Evolutionary conservation across 2,888 invertebrate genomes (phyloP), one percentile per base, ranked within the genome.

Genomic region (Acleris laterana): DNA sequence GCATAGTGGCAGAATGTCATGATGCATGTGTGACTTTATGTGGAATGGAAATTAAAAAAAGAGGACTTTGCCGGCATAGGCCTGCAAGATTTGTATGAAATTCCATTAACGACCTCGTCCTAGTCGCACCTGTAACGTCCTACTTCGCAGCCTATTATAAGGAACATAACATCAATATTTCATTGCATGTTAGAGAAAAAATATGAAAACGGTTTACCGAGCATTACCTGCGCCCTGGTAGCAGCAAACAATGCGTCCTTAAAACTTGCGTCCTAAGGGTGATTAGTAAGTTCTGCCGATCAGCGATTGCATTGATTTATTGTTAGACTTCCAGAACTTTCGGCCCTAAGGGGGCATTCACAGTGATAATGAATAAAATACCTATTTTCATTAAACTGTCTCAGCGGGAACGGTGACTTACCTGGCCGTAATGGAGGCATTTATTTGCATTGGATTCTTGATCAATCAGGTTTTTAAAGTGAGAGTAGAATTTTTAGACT

Each of bases 281-380:
- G 89, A 91, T 90, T 89, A 90, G 88, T 87, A 89, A 90, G 89
- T 90, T 89, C 85, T 84, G 19, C n/a, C 55, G 88, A 89, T 89
- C 57, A 88, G 88, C 86, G 87, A 91, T 90, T 90, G 89, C 89
- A 89, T 92, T 92, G 91, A 92, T 92, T 92, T 90, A 92, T 92
- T 90, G 88, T 88, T 64, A 69, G 85, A 89, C 79, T 88, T 88
- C 76, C 70, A 76, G 81, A 77, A 82, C 77, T 66, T 66, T 42
- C 38, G 48, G 79, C 80, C 78, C 77, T 76, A 64, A 69, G 69
- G 73, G 79, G 76, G 70, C 72, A 77, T 79, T 73, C 70, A 71
- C 65, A 81, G 78, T 81, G 79, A 74, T 74, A 48, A 25, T 49
- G 64, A 64, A 60, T 64, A 64, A 64, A 64, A 60, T 28, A 42